Base-by-base conservation (phyloP, 2,113 vertebrate species). In the Sinocyclocheilus rhinocerous region DNA sequence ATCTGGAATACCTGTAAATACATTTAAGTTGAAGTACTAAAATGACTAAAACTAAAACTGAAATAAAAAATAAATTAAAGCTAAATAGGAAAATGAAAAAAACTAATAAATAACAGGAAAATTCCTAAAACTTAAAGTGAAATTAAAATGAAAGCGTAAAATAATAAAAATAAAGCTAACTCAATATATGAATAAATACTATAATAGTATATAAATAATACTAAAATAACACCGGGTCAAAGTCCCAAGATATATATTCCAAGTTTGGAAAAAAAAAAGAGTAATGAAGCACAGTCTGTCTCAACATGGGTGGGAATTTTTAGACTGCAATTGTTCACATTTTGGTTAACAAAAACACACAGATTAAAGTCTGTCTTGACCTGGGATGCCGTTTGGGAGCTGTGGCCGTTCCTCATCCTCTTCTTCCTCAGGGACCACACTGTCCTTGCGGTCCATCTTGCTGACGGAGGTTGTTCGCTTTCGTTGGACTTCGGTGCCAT, bases 381-480 rank as follows among this genome's bases (percentile, higher is more conserved):
- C 98, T 91, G 94, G 81, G 48, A 95, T 93, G 86, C 97, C 96
- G 24, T 99, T 99, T 91, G 97, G 87, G 50, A 96, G 89, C 1
- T 97, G 96, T 73, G 97, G 96, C 89, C 95, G 96, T 75, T 99
- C 97, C 11, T 99, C 98, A 0, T 99, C 98, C 9, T 99, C 98
- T n/a, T 99, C 98, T 86, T 99, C 98, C 90, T 99, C 98, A 4
- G 98, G 98, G 24, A 98, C 95, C 0, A 95, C 95, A 18, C 97
- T 99, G 92, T 99, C 97, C 92, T 95, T 98, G 85, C 97, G 93
- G 69, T 99, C 97, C 97, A 99, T 99, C 92, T 99, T 99, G 92
- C 98, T 99, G 95, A 99, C 97, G 0, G 98, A 99, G 0, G 98
- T 97, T 10, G 98, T 98, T 91, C 98, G 96, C 89, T 99, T 99